Conservation (phyloP, 2,797 vertebrate genomes). For the Sebastes steindachneri region DNA sequence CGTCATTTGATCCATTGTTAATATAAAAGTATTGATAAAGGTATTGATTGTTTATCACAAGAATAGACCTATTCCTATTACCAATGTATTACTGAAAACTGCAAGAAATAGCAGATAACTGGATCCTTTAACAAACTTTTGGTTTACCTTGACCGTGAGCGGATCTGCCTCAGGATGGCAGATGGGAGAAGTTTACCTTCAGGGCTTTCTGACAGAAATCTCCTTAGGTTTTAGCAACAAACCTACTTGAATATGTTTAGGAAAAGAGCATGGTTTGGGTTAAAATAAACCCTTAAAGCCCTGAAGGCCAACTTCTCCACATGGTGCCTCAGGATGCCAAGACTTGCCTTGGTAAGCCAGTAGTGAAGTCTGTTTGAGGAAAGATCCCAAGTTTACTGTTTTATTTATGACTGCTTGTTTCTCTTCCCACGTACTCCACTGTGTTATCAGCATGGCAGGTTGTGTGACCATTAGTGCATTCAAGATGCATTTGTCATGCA, state of each 20-base stretch:
- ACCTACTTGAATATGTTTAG: neutral
- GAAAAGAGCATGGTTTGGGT: neutral
- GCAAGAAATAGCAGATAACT: too few species aligned
- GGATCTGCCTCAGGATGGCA: neutral
- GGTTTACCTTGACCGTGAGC: too few species aligned
- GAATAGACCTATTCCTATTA: too few species aligned
- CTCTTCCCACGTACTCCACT: neutral
- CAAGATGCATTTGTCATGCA: slow-evolving; percentile 11
- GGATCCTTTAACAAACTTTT: too few species aligned
- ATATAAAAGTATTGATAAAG: too few species aligned
- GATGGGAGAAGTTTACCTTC: neutral
- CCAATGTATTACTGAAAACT: too few species aligned
- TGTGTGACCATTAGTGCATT: slow-evolving; percentile 8
- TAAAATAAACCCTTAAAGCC: too few species aligned
- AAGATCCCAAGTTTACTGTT: neutral
- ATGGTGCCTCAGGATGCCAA: neutral
- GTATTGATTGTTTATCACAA: too few species aligned
- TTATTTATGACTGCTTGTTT: slow-evolving; percentile 12
- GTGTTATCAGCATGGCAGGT: slow-evolving; percentile 6
- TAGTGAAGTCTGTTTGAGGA: neutral
- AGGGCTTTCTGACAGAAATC: neutral
- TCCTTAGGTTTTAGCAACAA: neutral
- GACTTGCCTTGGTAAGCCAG: neutral
- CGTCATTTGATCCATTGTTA: too few species aligned
- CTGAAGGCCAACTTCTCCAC: neutral